These are phyloP conservation scores for Rhombomys opimus DNA, from an alignment of 2,113 vertebrate species.

Conservation along the genomic window DNA sequence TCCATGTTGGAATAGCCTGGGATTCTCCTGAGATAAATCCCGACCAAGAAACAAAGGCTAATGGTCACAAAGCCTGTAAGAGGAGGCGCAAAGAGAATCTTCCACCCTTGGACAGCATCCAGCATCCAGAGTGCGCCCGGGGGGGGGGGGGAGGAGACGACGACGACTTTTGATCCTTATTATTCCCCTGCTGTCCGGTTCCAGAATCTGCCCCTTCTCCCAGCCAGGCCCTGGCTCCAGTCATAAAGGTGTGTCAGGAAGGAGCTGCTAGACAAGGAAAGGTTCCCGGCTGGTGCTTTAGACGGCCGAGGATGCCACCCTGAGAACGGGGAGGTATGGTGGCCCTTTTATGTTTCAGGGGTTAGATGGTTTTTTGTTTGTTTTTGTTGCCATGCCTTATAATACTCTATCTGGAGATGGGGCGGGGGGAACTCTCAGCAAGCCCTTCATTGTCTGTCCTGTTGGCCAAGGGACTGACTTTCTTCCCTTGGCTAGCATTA, in stretches of 20 bases:
- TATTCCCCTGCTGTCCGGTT: conserved; percentile 60
- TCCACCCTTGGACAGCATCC: conserved; percentile 14
- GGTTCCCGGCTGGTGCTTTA: neutral
- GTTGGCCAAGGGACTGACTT: neutral
- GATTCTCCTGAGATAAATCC: conserved; percentile 17
- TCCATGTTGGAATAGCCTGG: neutral
- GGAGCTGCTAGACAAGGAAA: conserved; percentile 10
- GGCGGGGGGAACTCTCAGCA: too few relatives aligned
- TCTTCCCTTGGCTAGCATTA: neutral
- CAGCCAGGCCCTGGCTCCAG: conserved; percentile 71
- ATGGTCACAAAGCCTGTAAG: conserved; percentile 33
- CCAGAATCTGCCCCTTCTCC: neutral
- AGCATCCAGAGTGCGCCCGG: conserved; percentile 23
- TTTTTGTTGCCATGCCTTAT: neutral
- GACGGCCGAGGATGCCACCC: neutral
- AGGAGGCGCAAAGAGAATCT: neutral
- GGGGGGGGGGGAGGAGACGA: too few relatives aligned
- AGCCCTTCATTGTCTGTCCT: neutral
- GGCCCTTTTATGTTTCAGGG: conserved; percentile 21
- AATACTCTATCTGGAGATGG: neutral
- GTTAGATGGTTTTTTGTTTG: neutral
- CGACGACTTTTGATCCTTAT: conserved; percentile 60
- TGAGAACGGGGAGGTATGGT: neutral
- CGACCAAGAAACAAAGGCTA: conserved; percentile 32
- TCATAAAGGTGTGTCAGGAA: conserved; percentile 70